Percentiles rank a stretch among this genome's conserved stretches.
Evolutionary conservation across 1,140 invertebrate species (phyloP).

Genomic region (Drosophila sp.): DNA sequence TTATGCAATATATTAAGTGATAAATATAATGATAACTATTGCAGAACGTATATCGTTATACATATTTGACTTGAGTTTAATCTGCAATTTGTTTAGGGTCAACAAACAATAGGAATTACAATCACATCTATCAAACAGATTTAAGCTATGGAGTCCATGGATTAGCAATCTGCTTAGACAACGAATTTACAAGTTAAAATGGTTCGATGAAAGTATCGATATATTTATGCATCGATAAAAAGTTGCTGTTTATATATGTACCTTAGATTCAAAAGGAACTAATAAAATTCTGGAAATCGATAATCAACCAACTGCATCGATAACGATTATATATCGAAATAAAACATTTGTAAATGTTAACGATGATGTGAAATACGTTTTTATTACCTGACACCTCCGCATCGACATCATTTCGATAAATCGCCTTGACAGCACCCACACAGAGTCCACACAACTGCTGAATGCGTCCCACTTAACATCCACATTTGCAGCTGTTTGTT

Average conservation of each 20-base stretch:
- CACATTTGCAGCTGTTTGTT: constrained; percentile 12
- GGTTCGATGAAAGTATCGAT: no score
- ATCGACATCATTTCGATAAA: background rate
- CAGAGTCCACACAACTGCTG: constrained; percentile 1
- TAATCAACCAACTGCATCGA: background rate
- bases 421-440: constrained; percentile 3
- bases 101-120: background rate
- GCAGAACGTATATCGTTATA: no score
- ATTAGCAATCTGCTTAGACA: no score
- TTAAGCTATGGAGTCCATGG: no score
- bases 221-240: no score
- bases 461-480: constrained; percentile 18
- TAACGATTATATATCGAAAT: background rate
- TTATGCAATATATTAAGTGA: no score
- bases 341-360: background rate
- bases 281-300: background rate
- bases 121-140: background rate
- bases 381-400: background rate
- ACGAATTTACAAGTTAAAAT: no score
- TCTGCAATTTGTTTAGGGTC: no score
- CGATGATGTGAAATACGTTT: background rate
- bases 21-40: no score
- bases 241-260: no score
- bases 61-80: no score
- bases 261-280: no score